Percentiles rank a stretch among this genome's conserved stretches.
Conservation (phyloP, 1,140 invertebrate genomes). For the Mactra quadrangularis region DNA sequence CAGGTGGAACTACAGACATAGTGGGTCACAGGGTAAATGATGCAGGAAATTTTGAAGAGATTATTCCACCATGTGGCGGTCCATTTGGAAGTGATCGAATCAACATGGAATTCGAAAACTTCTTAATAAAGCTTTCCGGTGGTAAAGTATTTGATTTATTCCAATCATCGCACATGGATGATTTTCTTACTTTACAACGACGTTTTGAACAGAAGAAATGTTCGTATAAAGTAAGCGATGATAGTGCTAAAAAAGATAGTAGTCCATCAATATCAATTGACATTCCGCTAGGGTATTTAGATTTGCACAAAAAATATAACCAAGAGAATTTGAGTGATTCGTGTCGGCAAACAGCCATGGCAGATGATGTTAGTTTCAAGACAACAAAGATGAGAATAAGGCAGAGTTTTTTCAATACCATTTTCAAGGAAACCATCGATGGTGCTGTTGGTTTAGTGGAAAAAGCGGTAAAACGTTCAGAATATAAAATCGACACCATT, state of each 20-base stretch:
- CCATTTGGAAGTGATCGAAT: conserved; percentile 29
- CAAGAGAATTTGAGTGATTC: neutral
- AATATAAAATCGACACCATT: conserved; percentile 22
- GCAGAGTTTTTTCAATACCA: neutral
- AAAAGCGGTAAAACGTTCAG: neutral
- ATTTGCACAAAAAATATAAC: conserved; percentile 23
- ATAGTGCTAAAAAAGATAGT: neutral
- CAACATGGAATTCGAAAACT: conserved; percentile 38
- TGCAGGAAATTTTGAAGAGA: conserved; percentile 27
- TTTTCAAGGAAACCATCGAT: conserved; percentile 29
- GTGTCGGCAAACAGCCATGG: neutral
- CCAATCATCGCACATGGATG: conserved; percentile 11
- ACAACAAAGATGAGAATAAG: conserved; percentile 18
- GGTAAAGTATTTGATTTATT: conserved; percentile 16
- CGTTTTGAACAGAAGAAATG: conserved; percentile 52
- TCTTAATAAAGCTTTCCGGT: conserved; percentile 18
- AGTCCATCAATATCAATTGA: neutral
- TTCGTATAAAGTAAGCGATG: neutral
- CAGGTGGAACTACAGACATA: conserved; percentile 52
- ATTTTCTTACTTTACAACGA: conserved; percentile 23
- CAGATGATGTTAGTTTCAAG: neutral
- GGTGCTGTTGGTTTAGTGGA: conserved; percentile 11
- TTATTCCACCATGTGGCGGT: conserved; percentile 39
- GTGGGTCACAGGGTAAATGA: conserved; percentile 20
- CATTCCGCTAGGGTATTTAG: neutral